Evolutionary conservation across 2,113 vertebrate species (phyloP).

Genomic region (Lates calcarifer): DNA sequence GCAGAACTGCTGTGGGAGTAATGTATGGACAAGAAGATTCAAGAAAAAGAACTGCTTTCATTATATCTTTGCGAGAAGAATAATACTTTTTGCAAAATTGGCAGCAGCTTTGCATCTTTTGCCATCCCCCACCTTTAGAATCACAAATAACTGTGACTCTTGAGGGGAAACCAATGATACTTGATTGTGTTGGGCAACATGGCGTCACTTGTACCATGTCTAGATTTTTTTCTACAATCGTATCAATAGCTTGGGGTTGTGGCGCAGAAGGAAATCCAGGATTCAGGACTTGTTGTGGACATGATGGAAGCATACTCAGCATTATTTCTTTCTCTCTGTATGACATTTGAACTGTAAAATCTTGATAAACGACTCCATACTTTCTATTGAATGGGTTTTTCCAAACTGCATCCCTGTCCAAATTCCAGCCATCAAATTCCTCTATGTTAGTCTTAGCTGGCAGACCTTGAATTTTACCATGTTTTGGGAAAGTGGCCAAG

Average conservation of each 20-base stretch:
- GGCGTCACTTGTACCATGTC: constrained; percentile 34
- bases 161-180: constrained; percentile 64
- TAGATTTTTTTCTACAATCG: constrained; percentile 6
- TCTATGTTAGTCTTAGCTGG: constrained; percentile 38
- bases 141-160: constrained; percentile 13
- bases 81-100: background rate
- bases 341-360: constrained; percentile 31
- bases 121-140: constrained; percentile 33
- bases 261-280: constrained; percentile 65
- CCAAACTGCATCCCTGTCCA: constrained; percentile 33
- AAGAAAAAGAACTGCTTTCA: constrained; percentile 19
- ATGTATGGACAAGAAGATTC: constrained; percentile 27
- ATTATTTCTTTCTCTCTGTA: constrained; percentile 51
- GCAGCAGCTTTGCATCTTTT: background rate
- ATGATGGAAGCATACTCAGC: constrained; percentile 57
- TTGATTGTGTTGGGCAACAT: constrained; percentile 59
- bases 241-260: background rate
- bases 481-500: constrained; percentile 50
- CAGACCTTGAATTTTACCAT: constrained; percentile 58
- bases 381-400: constrained; percentile 15
- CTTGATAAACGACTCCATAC: constrained; percentile 3
- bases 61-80: constrained; percentile 15
- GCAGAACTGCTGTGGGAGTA: constrained; percentile 14
- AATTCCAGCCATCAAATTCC: constrained; percentile 23
- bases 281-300: constrained; percentile 47